These are phyloP conservation scores for Nematostella vectensis DNA, from an alignment of 92 coral and sea anemone species.

Conservation along the genomic window DNA sequence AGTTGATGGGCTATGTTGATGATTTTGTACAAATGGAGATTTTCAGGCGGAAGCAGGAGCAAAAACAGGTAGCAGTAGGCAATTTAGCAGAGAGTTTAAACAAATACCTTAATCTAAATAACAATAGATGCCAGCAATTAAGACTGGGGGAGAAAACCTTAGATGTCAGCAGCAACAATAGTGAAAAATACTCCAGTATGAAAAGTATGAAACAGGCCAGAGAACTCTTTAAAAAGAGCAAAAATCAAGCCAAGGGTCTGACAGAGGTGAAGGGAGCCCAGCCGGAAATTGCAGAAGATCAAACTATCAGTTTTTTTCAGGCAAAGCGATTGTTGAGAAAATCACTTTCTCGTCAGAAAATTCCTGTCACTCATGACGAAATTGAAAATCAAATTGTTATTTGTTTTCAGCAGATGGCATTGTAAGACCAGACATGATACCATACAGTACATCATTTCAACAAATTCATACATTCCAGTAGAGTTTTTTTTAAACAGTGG, in stretches of 20 bases:
- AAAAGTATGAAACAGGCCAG: slow-evolving; percentile 43
- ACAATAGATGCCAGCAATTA: slow-evolving; percentile 51
- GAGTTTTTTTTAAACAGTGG: too few relatives aligned
- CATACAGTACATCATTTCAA: too few relatives aligned
- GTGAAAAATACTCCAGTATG: slow-evolving; percentile 39
- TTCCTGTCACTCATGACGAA: slow-evolving; percentile 63
- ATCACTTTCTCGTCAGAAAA: slow-evolving; percentile 31
- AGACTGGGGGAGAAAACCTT: slow-evolving; percentile 32
- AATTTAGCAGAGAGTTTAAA: slow-evolving; percentile 57
- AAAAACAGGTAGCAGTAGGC: slow-evolving; percentile 27
- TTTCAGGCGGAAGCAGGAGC: slow-evolving; percentile 12
- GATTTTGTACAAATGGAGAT: slow-evolving; percentile 49
- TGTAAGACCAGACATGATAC: too few relatives aligned
- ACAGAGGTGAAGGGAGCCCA: slow-evolving; percentile 5
- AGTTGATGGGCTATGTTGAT: slow-evolving; percentile 68
- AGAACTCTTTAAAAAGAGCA: slow-evolving; percentile 5
- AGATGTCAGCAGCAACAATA: slow-evolving; percentile 40
- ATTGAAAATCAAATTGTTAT: slow-evolving; percentile 3
- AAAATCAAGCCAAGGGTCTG: background rate
- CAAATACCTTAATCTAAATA: slow-evolving; percentile 40
- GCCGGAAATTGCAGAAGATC: slow-evolving; percentile 18
- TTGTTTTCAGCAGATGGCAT: too few relatives aligned
- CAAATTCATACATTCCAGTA: too few relatives aligned
- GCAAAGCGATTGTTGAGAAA: slow-evolving; percentile 42
- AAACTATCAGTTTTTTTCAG: slow-evolving; percentile 25